Conservation (phyloP, 1,140 invertebrate genomes). For the Zophobas morio region DNA sequence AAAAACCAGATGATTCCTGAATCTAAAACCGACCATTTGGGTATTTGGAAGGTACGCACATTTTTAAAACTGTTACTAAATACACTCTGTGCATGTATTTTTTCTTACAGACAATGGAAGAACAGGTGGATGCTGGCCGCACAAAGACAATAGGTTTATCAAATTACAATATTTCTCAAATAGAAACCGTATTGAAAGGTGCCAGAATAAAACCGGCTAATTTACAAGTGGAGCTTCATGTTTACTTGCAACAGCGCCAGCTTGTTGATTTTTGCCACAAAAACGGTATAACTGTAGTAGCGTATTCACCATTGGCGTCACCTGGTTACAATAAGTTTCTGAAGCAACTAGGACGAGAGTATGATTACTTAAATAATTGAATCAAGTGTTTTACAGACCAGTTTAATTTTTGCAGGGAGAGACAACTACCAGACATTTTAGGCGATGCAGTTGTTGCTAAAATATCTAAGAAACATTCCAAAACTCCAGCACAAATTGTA, state of each 20-base stretch:
- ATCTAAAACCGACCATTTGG: constrained; percentile 76
- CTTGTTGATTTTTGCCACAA: constrained; percentile 81
- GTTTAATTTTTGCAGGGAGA: constrained; percentile 64
- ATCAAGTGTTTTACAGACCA: constrained; percentile 16
- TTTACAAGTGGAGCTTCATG: constrained; percentile 85
- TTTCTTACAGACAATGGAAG: constrained; percentile 78
- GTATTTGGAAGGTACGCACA: constrained; percentile 77
- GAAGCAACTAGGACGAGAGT: constrained; percentile 64
- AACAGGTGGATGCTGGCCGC: constrained; percentile 75
- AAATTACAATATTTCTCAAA: constrained; percentile 83
- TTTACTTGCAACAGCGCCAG: constrained; percentile 85
- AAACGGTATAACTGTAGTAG: constrained; percentile 82
- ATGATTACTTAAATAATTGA: background rate
- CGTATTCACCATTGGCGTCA: constrained; percentile 86
- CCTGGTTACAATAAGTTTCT: constrained; percentile 72
- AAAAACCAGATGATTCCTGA: constrained; percentile 76
- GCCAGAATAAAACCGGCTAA: constrained; percentile 79
- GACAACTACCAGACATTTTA: constrained; percentile 76
- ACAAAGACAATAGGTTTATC: constrained; percentile 81
- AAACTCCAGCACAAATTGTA: constrained; percentile 76
- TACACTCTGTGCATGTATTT: background rate
- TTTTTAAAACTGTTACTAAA: too few relatives aligned
- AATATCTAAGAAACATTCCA: constrained; percentile 74
- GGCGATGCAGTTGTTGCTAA: constrained; percentile 76
- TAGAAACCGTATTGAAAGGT: constrained; percentile 75